Evolutionary conservation across 2,888 invertebrate genomes (phyloP).

Genomic region (Mystacides longicornis): DNA sequence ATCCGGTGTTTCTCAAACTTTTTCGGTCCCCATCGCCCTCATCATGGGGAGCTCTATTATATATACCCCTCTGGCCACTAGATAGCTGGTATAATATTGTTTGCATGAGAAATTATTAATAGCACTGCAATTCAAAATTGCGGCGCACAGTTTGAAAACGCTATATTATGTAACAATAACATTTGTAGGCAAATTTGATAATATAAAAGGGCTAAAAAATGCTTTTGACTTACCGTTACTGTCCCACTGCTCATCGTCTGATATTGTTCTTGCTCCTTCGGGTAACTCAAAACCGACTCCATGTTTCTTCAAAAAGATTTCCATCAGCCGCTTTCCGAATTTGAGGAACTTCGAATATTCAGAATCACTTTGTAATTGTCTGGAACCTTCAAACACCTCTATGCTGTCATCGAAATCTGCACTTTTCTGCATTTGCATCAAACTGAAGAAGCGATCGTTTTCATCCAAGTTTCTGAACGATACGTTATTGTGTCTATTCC

Average conservation of each 20-base stretch:
- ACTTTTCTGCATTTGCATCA: conserved; percentile 9
- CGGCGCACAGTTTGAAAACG: too few relatives aligned
- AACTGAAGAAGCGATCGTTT: conserved; percentile 9
- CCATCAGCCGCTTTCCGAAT: conserved; percentile 33
- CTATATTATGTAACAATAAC: too few relatives aligned
- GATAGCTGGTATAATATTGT: too few relatives aligned
- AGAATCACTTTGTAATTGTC: conserved; percentile 20
- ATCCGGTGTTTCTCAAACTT: too few relatives aligned
- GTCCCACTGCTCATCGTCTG: conserved; percentile 32
- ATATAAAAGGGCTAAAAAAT: too few relatives aligned
- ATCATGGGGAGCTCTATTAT: too few relatives aligned
- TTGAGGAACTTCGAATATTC: conserved; percentile 23
- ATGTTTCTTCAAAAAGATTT: conserved; percentile 41
- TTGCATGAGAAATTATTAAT: too few relatives aligned
- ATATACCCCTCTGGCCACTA: too few relatives aligned
- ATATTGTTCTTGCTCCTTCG: conserved; percentile 42
- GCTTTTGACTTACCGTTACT: neutral
- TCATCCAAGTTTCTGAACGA: conserved; percentile 1
- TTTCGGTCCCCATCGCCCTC: too few relatives aligned
- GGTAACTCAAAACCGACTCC: conserved; percentile 41
- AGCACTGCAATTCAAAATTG: too few relatives aligned
- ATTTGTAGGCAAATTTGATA: too few relatives aligned
- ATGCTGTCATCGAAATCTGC: neutral
- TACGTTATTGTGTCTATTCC: conserved; percentile 3
- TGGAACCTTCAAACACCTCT: conserved; percentile 17